These are phyloP conservation scores for Melinaea marsaeus DNA, from an alignment of 2,888 invertebrate species.

Conservation along the genomic window DNA sequence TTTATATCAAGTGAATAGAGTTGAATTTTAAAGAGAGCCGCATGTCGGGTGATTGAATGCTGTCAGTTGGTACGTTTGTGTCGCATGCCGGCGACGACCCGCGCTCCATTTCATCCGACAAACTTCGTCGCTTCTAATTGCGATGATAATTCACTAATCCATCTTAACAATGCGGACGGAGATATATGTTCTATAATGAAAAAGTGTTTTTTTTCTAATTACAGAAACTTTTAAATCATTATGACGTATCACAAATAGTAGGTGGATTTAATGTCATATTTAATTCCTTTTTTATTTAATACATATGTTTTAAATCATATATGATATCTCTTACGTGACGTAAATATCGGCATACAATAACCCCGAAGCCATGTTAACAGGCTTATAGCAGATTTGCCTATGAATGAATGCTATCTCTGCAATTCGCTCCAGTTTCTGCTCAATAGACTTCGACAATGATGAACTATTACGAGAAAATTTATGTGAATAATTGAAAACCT, in stretches of 20 bases:
- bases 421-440: slow-evolving; percentile 60
- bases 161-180: slow-evolving; percentile 31
- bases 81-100: slow-evolving; percentile 49
- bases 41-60: slow-evolving; percentile 56
- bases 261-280: too few species aligned
- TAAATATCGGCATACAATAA: slow-evolving; percentile 62
- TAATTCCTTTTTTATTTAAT: too few species aligned
- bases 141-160: slow-evolving; percentile 61
- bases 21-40: slow-evolving; percentile 38
- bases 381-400: slow-evolving; percentile 69
- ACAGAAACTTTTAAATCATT: too few species aligned
- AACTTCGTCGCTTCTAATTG: slow-evolving; percentile 67
- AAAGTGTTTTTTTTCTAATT: not conserved
- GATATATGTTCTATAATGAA: slow-evolving; percentile 1
- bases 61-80: slow-evolving; percentile 54
- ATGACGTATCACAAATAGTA: too few species aligned
- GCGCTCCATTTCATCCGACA: slow-evolving; percentile 58
- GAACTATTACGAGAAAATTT: slow-evolving; percentile 36
- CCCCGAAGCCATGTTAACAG: slow-evolving; percentile 68
- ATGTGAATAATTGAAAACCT: slow-evolving; percentile 27
- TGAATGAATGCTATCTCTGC: slow-evolving; percentile 62
- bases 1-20: slow-evolving; percentile 45
- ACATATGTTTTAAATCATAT: not conserved
- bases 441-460: slow-evolving; percentile 45
- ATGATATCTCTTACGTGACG: slow-evolving; percentile 32